Evolutionary conservation across 2,888 invertebrate genomes (phyloP), one percentile per base, ranked within the genome.

Genomic region (Chymomyza fuscimana): DNA sequence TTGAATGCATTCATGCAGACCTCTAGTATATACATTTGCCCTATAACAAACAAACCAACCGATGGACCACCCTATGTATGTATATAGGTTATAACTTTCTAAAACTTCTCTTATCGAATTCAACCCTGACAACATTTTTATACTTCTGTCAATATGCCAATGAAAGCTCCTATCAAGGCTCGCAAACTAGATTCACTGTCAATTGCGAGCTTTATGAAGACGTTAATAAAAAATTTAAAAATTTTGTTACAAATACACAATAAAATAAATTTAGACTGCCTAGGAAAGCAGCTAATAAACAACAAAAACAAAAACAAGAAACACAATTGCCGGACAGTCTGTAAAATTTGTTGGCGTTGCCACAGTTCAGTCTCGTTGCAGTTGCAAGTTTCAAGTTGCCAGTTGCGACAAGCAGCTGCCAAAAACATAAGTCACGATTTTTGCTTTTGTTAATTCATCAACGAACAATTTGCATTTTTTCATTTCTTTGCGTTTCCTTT

Each of bases 401-500:
- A 25, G 29, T 65, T 74, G 77, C 77, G 72, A 79, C 81, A 70
- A 73, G 88, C 88, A 86, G 86, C 83, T 87, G 89, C 86, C 86
- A 88, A 88, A 85, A 87, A 86, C 88, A 89, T 87, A 87, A 87
- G 87, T 87, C 87, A 87, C 87, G 87, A 87, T 87, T 89, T 89
- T 87, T 74, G 89, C 89, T 87, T 87, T 87, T 87, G 89, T 87
- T 87, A 87, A 87, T 87, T 87, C 87, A 87, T 87, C 89, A 87
- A 82, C 89, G 88, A 84, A 88, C 87, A 89, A 87, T 87, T 87
- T 87, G 87, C 87, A 87, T 87, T 86, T 88, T 67, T 84, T 79
- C 85, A 84, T 87, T 83, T 87, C 87, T 83, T 83, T 80, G 52
- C 54, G 40, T 46, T 46, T 46, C 40, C 40, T 46, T 46, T 46